Evolutionary conservation across 2,113 vertebrate genomes (phyloP).

Genomic region (Patagioenas fasciata): DNA sequence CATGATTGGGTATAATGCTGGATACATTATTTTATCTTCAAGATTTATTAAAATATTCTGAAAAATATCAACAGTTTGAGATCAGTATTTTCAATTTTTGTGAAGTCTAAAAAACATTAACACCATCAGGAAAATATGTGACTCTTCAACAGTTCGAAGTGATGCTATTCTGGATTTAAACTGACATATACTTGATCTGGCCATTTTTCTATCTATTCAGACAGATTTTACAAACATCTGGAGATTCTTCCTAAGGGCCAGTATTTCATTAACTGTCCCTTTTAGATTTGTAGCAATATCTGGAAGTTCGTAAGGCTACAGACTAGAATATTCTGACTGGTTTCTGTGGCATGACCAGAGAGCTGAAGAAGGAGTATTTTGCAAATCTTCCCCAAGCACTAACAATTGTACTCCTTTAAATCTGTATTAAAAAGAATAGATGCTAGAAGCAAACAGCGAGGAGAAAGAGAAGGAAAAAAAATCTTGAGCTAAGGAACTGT

Average conservation of each 20-base stretch:
- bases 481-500: not conserved
- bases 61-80: not conserved
- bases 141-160: not conserved
- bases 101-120: not conserved
- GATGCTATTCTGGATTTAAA: not conserved
- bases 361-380: not conserved
- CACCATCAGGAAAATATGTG: not conserved
- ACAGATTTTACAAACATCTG: not conserved
- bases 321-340: not conserved
- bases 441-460: not conserved
- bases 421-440: not conserved
- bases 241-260: not conserved
- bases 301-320: not conserved
- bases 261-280: not conserved
- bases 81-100: not conserved
- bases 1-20: not conserved
- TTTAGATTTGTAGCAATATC: not conserved
- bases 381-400: not conserved
- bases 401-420: not conserved
- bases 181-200: not conserved
- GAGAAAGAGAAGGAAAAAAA: not conserved
- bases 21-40: not conserved
- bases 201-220: not conserved
- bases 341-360: not conserved
- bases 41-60: not conserved